Base-by-base conservation (phyloP, 2,113 vertebrate species). In the Siniperca knerii region DNA sequence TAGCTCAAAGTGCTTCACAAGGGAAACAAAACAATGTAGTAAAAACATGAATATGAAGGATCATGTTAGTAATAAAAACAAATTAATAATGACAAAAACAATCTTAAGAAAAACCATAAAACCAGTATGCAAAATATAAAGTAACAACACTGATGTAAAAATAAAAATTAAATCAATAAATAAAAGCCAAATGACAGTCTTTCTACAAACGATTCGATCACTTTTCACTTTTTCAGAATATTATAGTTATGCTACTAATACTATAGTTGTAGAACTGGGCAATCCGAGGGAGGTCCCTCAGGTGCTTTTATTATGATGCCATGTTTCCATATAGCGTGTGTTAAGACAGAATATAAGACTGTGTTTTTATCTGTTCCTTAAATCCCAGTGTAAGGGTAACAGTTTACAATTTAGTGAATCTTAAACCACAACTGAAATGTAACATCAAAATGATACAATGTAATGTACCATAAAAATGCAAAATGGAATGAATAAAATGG, bases 251-350 rank as follows among this genome's bases (percentile, higher is more conserved):
- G 13, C 21, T 64, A 11, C 70, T 48, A 37, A 13, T 1, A 75
- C n/a, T 62, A 4, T 6, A 33, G 68, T 46, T 55, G 67, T 40
- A 84, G 35, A 60, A 48, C 0, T 25, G 29, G 35, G 61, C 4
- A 54, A 37, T 64, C 61, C 40, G 23, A n/a, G 21, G 52, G 44
- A 77, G 23, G 37, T 83, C 57, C 37, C 29, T 64, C 46, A 25
- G 48, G 33, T 64, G 35, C 2, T 21, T 72, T 75, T 20, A 3
- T 42, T 64, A 6, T 70, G 6, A 60, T 77, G 6, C n/a, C 15
- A 7, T 57, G 40, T 37, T n/a, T 75, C 29, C 46, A 46, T 25
- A 4, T 10, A 18, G 4, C 3, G 0, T n/a, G 23, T 60, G 6
- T 25, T 72, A 42, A 29, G 13, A 48, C 50, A 37, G 9, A 57